phyloP scores from a whole-genome alignment of 2,888 invertebrate species.

The Amphipyra berbera region DNA sequence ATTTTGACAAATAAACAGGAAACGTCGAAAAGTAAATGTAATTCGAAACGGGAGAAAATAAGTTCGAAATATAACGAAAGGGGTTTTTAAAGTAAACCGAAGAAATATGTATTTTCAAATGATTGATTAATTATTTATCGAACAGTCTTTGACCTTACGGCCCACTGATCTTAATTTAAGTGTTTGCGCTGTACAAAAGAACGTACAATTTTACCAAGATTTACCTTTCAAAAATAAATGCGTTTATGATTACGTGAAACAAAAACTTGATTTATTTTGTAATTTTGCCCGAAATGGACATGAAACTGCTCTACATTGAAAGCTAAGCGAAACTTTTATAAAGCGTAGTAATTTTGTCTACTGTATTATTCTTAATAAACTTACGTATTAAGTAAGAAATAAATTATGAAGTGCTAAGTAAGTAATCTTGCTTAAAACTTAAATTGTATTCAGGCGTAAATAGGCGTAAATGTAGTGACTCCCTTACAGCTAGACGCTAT shows the following conservation, averaged over 20 bases:
- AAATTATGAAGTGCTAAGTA: no score
- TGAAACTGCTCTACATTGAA: no score
- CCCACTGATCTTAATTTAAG: neutral
- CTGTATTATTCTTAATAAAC: no score
- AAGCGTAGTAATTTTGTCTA: no score
- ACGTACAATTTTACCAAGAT: neutral
- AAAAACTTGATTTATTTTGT: neutral
- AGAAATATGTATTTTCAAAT: neutral
- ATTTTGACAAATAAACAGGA: slow-evolving; percentile 49
- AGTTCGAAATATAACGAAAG: neutral
- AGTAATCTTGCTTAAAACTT: no score
- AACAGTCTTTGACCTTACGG: neutral
- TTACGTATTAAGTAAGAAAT: no score
- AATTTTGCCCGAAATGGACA: neutral
- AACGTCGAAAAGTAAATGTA: slow-evolving; percentile 26
- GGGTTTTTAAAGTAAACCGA: neutral
- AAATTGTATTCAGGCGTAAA: no score
- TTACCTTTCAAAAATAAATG: neutral
- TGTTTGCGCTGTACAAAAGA: neutral
- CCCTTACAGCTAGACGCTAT: no score
- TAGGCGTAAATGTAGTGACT: no score
- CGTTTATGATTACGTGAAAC: slow-evolving; percentile 5
- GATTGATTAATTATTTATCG: no score
- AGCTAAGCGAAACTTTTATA: no score
- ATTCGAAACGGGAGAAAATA: slow-evolving; percentile 30